Evolutionary conservation across 2,113 vertebrate genomes (phyloP).

Genomic region (Spea bombifrons): DNA sequence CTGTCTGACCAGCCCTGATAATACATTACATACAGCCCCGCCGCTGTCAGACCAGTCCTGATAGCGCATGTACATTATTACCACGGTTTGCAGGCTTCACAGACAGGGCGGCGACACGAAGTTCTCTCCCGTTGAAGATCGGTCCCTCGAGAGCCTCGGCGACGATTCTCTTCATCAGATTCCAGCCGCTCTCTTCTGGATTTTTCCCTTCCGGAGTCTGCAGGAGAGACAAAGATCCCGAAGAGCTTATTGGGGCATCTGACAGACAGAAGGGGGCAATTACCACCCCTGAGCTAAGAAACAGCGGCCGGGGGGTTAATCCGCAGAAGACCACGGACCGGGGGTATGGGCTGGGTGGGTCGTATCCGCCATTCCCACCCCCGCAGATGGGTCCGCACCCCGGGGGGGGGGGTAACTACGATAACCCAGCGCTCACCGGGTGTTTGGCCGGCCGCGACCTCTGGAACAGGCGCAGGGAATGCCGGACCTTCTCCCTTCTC

Average conservation of each 20-base stretch:
- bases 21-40: too few relatives aligned
- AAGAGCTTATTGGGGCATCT: too few relatives aligned
- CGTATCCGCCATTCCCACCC: too few relatives aligned
- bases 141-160: slow-evolving; percentile 1
- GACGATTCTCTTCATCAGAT: slow-evolving; percentile 33
- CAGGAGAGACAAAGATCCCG: background rate
- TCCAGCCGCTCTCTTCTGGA: slow-evolving; percentile 8
- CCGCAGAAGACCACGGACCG: too few relatives aligned
- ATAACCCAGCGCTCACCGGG: background rate
- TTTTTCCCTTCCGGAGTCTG: background rate
- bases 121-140: background rate
- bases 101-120: background rate
- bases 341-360: too few relatives aligned
- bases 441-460: slow-evolving; percentile 19
- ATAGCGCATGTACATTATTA: background rate
- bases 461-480: slow-evolving; percentile 38
- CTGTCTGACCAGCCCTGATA: too few relatives aligned
- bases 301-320: too few relatives aligned
- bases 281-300: too few relatives aligned
- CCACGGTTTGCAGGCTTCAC: background rate
- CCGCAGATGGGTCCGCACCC: too few relatives aligned
- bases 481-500: slow-evolving; percentile 18
- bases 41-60: too few relatives aligned
- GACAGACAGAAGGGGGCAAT: too few relatives aligned
- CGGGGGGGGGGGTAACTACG: background rate